These are phyloP conservation scores for Xenopus petersii DNA, from an alignment of 2,797 vertebrate genomes.

Conservation along the genomic window DNA sequence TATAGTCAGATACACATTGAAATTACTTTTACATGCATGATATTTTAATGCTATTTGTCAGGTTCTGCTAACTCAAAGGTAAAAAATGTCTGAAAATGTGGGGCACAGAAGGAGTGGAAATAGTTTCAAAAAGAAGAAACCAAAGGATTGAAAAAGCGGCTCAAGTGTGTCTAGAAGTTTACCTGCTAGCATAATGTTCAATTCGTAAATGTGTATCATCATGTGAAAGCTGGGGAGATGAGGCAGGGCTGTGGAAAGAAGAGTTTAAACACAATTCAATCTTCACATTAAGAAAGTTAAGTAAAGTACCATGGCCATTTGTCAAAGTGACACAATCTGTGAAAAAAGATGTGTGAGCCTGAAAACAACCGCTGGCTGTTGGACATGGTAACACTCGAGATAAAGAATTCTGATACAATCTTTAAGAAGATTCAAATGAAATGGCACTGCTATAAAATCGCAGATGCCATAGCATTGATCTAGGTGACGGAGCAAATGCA, in stretches of 20 bases:
- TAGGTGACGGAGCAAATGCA: too few relatives aligned
- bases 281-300: slow-evolving; percentile 30
- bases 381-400: neutral
- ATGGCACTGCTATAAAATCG: neutral
- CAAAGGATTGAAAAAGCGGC: slow-evolving; percentile 34
- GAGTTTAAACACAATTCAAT: slow-evolving; percentile 55
- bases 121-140: neutral
- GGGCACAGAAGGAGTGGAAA: too few relatives aligned
- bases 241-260: slow-evolving; percentile 78
- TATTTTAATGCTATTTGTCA: too few relatives aligned
- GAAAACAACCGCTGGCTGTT: neutral
- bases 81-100: too few relatives aligned
- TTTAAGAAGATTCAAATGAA: neutral
- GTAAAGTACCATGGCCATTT: slow-evolving; percentile 5
- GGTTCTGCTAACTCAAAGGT: too few relatives aligned
- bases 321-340: slow-evolving; percentile 2
- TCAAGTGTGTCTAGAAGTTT: slow-evolving; percentile 38
- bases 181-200: slow-evolving; percentile 99
- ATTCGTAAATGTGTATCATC: slow-evolving; percentile 99
- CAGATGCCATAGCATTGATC: neutral
- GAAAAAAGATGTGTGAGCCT: neutral
- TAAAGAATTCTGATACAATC: neutral
- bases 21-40: too few relatives aligned
- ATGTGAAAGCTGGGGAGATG: slow-evolving; percentile 96
- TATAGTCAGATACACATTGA: too few relatives aligned